A percentile compares a stretch with the other conserved stretches of the same genome.
These are phyloP conservation scores for Anthopleura xanthogrammica DNA, from an alignment of 92 coral and sea anemone genomes.

Conservation along the genomic window DNA sequence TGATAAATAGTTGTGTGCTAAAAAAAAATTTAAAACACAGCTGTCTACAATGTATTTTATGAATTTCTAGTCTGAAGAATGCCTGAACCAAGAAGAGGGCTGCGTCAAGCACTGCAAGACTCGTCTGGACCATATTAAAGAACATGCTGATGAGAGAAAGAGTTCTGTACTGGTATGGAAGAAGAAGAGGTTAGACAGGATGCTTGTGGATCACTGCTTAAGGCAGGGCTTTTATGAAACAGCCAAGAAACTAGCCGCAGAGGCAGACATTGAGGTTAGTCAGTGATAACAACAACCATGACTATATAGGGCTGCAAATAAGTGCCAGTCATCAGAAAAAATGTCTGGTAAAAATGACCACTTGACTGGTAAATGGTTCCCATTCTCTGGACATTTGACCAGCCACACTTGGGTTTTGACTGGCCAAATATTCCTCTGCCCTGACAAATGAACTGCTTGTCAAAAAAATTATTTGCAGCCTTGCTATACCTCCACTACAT, in stretches of 20 bases:
- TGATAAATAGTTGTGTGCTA: no score
- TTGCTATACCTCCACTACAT: no score
- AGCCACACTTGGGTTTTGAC: no score
- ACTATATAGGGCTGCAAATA: no score
- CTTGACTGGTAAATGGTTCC: no score
- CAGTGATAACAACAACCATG: no score
- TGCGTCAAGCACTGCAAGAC: conserved; percentile 85
- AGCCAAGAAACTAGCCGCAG: conserved; percentile 80
- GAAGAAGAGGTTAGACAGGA: conserved; percentile 92
- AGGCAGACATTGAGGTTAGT: conserved; percentile 88
- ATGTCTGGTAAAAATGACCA: no score
- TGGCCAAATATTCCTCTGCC: no score
- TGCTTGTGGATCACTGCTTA: conserved; percentile 94
- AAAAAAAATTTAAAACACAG: neutral
- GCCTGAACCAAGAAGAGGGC: conserved; percentile 84
- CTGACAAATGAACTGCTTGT: no score
- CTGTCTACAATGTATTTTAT: neutral
- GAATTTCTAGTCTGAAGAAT: conserved; percentile 83
- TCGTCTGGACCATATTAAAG: conserved; percentile 93
- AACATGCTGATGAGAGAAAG: conserved; percentile 85
- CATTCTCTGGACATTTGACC: neutral
- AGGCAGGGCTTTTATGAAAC: conserved; percentile 94
- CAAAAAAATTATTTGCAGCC: no score
- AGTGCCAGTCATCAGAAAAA: no score
- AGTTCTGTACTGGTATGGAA: conserved; percentile 89